Percentiles rank a stretch among this genome's conserved stretches.
Conservation (phyloP, 2,113 vertebrate species). For the Campylorhamphus procurvoides region DNA sequence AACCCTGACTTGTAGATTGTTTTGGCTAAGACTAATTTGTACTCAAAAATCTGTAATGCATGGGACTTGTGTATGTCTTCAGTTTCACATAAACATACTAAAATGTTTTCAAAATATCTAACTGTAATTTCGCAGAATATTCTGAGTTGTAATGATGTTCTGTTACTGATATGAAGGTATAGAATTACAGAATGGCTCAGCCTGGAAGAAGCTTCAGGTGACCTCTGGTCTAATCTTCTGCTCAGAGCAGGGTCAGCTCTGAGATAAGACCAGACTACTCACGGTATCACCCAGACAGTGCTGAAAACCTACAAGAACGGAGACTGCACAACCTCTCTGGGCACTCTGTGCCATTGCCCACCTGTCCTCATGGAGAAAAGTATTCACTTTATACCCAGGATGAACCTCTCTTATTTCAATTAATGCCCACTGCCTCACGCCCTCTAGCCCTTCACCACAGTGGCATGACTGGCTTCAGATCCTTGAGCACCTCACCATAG, state of each 20-base stretch:
- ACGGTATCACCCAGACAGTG: neutral
- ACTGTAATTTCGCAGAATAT: neutral
- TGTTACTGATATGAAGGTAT: neutral
- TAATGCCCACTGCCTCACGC: neutral
- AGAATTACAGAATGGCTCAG: neutral
- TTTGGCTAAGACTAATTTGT: neutral
- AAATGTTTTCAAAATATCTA: neutral
- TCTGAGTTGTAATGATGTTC: neutral
- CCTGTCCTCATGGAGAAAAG: neutral
- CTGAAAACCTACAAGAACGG: neutral
- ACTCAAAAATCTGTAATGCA: neutral
- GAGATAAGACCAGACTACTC: neutral
- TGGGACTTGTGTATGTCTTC: neutral
- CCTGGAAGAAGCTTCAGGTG: neutral
- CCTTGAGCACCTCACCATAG: neutral
- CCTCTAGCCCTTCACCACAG: neutral
- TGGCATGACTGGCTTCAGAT: neutral
- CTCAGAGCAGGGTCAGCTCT: neutral
- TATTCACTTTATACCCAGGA: neutral
- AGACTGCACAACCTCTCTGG: neutral
- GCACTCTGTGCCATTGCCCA: neutral
- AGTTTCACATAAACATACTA: neutral
- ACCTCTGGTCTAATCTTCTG: neutral
- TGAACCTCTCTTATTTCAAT: neutral
- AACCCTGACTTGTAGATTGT: fast-evolving